Base-by-base conservation (phyloP, 37 sponge, comb jelly and placozoan species). In the Eunapius fragilis region DNA sequence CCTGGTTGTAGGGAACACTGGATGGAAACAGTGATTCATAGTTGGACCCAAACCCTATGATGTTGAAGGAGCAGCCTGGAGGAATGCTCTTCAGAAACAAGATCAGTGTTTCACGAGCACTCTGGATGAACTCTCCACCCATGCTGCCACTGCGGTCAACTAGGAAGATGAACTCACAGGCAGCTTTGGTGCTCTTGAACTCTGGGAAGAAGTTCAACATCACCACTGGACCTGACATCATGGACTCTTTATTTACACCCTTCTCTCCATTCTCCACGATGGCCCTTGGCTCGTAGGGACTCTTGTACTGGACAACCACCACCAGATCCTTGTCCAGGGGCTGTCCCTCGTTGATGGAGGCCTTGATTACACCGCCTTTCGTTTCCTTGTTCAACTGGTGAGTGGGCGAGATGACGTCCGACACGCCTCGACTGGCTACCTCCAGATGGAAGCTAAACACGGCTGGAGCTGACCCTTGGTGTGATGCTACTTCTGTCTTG, bases 61-160 rank as follows among this genome's bases (percentile, higher is more conserved):
- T 87, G 84, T 94, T 94, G 86, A 94, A 94, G 80, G 33, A 78
- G 71, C 91, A 88, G 19, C 89, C 91, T 67, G 84, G 83, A 22
- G 91, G 87, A 22, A 93, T 75, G 80, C 94, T 93, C 76, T 87
- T 90, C 34, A 94, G 89, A 78, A 94, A 90, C 48, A 94, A 38
- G 47, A 85, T 50, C 68, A 94, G 86, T n/a, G n/a, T n/a, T n/a
- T n/a, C n/a, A n/a, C n/a, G n/a, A n/a, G n/a, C n/a, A n/a, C n/a
- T n/a, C n/a, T n/a, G n/a, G 72, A 94, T 94, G 83, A 70, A 85
- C 19, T 49, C 24, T 17, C 94, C 90, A 37, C 87, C 70, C 94
- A 94, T 94, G 80, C 91, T 90, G 24, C 94, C 94, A 82, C 94
- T 94, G 34, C 91, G 82, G 50, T 94, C 91, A 17, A 93, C 82